These are phyloP conservation scores for Ischnus inquisitorius DNA, from an alignment of 2,888 invertebrate species.

Conservation along the genomic window DNA sequence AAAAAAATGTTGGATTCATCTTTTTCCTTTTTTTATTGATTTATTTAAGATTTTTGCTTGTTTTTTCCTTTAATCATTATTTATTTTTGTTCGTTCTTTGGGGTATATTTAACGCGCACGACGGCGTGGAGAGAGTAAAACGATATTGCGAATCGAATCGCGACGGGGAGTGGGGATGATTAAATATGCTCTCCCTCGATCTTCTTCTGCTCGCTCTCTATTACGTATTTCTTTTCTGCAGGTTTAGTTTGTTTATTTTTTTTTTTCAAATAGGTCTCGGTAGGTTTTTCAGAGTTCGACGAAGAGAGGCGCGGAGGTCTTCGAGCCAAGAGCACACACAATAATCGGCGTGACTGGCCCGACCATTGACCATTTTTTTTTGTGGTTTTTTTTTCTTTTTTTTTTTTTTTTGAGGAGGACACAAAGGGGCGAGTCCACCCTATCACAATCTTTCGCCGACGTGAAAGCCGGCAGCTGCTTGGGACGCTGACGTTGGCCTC, in stretches of 20 bases:
- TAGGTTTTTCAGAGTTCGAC: neutral
- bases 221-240: neutral
- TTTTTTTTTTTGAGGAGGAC: conserved; percentile 61
- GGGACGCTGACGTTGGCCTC: conserved; percentile 20
- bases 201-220: neutral
- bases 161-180: conserved; percentile 24
- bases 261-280: neutral
- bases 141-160: conserved; percentile 15
- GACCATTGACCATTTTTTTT: conserved; percentile 70
- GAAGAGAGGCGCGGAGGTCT: conserved; percentile 28
- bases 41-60: conserved; percentile 9
- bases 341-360: conserved; percentile 79
- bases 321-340: conserved; percentile 36
- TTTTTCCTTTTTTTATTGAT: conserved; percentile 21
- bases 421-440: conserved; percentile 78
- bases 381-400: conserved; percentile 50
- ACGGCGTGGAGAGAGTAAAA: conserved; percentile 8
- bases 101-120: conserved; percentile 1
- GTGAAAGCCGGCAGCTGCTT: conserved; percentile 71
- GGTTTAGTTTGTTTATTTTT: neutral
- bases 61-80: conserved; percentile 16
- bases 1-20: conserved; percentile 19
- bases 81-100: conserved; percentile 21
- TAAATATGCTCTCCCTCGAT: neutral
- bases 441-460: conserved; percentile 84